These are phyloP conservation scores for Schizopygopsis malacanthus DNA, from an alignment of 2,797 vertebrate genomes.

Conservation along the genomic window DNA sequence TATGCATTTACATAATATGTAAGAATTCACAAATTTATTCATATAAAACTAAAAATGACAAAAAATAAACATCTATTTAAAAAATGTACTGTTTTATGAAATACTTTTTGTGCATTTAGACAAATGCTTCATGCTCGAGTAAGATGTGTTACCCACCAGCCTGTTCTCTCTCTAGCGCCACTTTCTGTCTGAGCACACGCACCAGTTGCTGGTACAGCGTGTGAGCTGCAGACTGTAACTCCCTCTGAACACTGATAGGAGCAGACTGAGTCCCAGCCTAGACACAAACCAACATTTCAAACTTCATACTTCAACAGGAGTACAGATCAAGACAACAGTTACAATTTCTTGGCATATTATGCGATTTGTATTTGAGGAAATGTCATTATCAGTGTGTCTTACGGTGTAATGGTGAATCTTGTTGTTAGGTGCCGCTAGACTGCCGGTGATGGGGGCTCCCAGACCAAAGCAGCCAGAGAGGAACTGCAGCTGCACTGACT, in stretches of 20 bases:
- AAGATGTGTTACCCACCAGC: slow-evolving; percentile 69
- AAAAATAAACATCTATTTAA: neutral
- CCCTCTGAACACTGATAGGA: slow-evolving; percentile 70
- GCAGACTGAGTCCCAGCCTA: slow-evolving; percentile 80
- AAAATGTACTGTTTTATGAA: neutral
- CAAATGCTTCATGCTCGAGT: neutral
- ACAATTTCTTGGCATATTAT: neutral
- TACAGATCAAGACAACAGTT: neutral
- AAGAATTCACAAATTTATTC: neutral
- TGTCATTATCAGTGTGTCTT: slow-evolving; percentile 38
- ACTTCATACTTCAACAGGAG: neutral
- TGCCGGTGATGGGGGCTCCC: slow-evolving; percentile 74
- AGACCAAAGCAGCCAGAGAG: slow-evolving; percentile 82
- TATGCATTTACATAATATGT: neutral
- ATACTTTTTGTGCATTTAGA: neutral
- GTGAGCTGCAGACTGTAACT: slow-evolving; percentile 80
- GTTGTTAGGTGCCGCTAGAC: slow-evolving; percentile 68
- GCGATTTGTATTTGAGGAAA: neutral
- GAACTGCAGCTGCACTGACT: slow-evolving; percentile 84
- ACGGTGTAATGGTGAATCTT: slow-evolving; percentile 82
- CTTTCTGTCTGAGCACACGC: slow-evolving; percentile 76
- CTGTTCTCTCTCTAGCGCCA: slow-evolving; percentile 73
- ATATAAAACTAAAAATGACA: neutral
- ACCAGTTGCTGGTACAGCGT: slow-evolving; percentile 83
- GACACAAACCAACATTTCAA: slow-evolving; percentile 20